Base-by-base conservation (phyloP, 2,113 vertebrate genomes). In the Crotalus tigris region DNA sequence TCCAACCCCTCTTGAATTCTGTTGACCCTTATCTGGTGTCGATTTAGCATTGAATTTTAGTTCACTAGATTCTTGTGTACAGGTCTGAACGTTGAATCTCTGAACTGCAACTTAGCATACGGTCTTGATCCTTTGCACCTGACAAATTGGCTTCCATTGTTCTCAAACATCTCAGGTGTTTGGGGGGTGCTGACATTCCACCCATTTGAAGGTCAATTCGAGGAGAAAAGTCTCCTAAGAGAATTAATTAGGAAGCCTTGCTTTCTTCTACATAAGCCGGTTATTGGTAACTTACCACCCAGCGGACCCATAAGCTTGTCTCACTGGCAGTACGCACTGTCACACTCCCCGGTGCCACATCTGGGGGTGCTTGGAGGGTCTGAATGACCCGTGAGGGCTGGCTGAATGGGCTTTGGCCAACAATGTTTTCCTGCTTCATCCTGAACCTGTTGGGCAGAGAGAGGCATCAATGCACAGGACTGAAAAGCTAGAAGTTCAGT, bases 351-450 rank as follows among this genome's bases (percentile, higher is more conserved):
- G 99, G 99, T 33, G 98, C 97, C 4, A 97, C 96, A 1, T 99
- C 99, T 0, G 99, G 99, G 0, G 99, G 98, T 0, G 98, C 99
- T 96, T 99, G 99, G 92, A 99, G 96, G 0, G 99, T 99, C 96
- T 99, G 98, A 95, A 99, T 99, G 92, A 99, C 96, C 2, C 99
- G 97, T 53, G 99, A 99, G 4, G 98, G 98, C 12, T 96, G 97
- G 93, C 99, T 99, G 88, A 97, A 93, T 0, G 98, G 98, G 93
- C 99, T 98, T 85, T 98, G 75, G 0, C 99, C 99, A 0, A 99
- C 98, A 2, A 99, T 97, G 75, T 99, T 99, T 96, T 98, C 98
- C 96, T 99, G 99, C 23, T 94, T 96, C 98, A 99, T 98, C 33
- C 99, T 97, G 96, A 99, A 99, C 97, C 99, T 99, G 95, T 0